Conservation (phyloP, 2,888 invertebrate species). For the Drosophila setosimentum region DNA sequence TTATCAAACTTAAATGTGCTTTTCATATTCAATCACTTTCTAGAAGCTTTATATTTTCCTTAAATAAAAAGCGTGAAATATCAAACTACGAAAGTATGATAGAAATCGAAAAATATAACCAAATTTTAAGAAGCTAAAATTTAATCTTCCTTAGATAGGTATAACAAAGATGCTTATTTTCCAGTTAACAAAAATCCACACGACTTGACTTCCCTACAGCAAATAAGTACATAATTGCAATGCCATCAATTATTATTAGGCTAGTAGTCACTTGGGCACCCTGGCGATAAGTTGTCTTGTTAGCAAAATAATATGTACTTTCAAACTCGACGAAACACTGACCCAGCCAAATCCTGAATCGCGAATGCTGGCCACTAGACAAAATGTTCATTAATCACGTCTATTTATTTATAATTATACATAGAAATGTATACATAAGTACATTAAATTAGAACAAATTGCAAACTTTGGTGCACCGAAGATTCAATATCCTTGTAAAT, state of each 20-base stretch:
- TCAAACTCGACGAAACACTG: conserved; percentile 10
- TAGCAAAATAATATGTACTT: background rate
- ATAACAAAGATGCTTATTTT: background rate
- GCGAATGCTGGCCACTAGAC: conserved; percentile 24
- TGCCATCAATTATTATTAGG: background rate
- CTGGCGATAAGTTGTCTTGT: background rate
- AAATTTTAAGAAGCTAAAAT: background rate
- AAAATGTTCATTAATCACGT: conserved; percentile 14
- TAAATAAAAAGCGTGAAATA: background rate
- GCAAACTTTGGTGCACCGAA: background rate
- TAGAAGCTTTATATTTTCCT: no score
- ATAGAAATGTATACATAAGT: conserved; percentile 20
- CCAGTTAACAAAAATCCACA: background rate
- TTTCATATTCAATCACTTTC: background rate
- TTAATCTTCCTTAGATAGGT: background rate
- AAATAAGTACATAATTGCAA: background rate
- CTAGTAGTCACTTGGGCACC: background rate
- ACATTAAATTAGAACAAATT: conserved; percentile 16
- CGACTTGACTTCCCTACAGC: background rate
- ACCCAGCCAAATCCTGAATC: conserved; percentile 17
- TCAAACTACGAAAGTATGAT: background rate
- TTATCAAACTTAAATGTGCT: background rate
- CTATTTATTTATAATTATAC: conserved; percentile 16
- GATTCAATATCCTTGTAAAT: background rate
- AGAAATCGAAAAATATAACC: background rate